Conservation (phyloP, 2,797 vertebrate species). For the Trachops cirrhosus region DNA sequence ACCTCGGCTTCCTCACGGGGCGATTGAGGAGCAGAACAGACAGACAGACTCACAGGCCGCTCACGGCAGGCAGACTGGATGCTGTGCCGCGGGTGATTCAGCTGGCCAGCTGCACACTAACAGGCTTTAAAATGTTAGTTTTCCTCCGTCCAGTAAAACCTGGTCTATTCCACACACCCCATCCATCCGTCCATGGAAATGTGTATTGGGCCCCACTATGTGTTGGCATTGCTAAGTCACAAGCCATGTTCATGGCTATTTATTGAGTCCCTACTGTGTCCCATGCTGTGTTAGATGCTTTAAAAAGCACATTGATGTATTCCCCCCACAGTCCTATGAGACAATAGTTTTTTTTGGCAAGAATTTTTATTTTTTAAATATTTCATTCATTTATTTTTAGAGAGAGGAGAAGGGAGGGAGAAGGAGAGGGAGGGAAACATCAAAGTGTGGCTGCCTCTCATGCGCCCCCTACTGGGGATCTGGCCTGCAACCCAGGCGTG, state of each 20-base stretch:
- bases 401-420: too few relatives aligned
- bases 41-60: not conserved
- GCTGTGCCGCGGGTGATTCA: not conserved
- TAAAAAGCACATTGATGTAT: accelerated
- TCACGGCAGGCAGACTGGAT: not conserved
- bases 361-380: too few relatives aligned
- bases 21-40: not conserved
- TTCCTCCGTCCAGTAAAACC: not conserved
- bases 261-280: not conserved
- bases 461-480: too few relatives aligned
- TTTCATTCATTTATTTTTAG: too few relatives aligned
- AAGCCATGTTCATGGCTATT: not conserved
- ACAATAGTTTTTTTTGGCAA: too few relatives aligned
- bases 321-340: not conserved
- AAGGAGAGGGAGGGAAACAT: too few relatives aligned
- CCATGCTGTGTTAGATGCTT: not conserved
- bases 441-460: too few relatives aligned
- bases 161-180: not conserved
- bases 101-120: not conserved
- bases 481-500: too few relatives aligned
- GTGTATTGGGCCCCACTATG: accelerated
- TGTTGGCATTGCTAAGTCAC: not conserved
- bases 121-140: not conserved
- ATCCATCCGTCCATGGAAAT: not conserved
- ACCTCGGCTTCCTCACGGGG: not conserved